A percentile compares a stretch with the other conserved stretches of the same genome.
These are phyloP conservation scores for Herpetotheres cachinnans DNA, from an alignment of 2,113 vertebrate species.

Conservation along the genomic window DNA sequence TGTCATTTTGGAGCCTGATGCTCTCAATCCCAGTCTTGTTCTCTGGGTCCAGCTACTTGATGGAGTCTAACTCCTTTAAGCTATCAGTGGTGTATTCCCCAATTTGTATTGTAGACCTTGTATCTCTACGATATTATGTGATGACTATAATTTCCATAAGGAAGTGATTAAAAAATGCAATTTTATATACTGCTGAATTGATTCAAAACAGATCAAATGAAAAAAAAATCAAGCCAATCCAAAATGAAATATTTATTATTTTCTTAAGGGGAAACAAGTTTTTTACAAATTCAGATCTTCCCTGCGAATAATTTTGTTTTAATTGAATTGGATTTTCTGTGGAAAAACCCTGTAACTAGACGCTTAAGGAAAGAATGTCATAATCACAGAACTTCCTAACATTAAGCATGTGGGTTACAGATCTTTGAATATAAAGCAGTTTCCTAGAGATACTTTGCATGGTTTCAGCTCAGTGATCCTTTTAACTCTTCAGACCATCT, in stretches of 20 bases:
- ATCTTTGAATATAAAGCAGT: neutral
- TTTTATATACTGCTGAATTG: neutral
- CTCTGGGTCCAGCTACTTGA: neutral
- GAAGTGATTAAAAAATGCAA: neutral
- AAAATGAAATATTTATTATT: neutral
- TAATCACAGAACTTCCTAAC: neutral
- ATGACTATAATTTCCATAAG: neutral
- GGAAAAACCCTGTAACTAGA: neutral
- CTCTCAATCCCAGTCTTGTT: neutral
- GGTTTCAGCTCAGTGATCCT: neutral
- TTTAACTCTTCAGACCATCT: neutral
- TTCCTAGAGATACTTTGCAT: neutral
- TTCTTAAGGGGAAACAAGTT: neutral
- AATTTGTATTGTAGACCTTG: neutral
- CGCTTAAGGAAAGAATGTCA: neutral
- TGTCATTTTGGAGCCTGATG: neutral
- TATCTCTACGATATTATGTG: neutral
- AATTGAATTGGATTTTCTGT: neutral
- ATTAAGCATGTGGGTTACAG: neutral
- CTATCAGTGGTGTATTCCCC: neutral
- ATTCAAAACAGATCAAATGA: neutral
- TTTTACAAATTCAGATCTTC: neutral
- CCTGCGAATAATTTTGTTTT: neutral
- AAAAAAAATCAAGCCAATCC: neutral
- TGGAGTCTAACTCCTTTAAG: neutral